Evolutionary conservation across 2,113 vertebrate genomes (phyloP).

Genomic region (Lucifuga dentata): DNA sequence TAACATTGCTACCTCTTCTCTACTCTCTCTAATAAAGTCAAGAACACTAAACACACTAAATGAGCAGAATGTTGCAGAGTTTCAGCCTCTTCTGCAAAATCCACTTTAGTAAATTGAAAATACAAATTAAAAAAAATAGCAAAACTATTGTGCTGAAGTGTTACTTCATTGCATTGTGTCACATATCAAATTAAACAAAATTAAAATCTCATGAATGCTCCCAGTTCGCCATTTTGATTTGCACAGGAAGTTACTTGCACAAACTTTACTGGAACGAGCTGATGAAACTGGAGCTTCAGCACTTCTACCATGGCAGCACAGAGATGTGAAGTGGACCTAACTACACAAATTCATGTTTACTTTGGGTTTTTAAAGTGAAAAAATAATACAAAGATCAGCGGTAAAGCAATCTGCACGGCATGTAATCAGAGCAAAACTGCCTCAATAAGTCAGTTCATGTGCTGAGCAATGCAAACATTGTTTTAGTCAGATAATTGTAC

Average conservation of each 20-base stretch:
- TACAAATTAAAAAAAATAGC: too few relatives aligned
- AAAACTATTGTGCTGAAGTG: too few relatives aligned
- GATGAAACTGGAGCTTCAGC: slow-evolving; percentile 16
- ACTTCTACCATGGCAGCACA: slow-evolving; percentile 6
- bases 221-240: background rate
- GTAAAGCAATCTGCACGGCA: slow-evolving; percentile 12
- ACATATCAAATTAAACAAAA: too few relatives aligned
- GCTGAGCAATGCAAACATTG: slow-evolving; percentile 40
- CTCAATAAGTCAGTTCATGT: slow-evolving; percentile 23
- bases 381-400: slow-evolving; percentile 30
- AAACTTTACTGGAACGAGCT: background rate
- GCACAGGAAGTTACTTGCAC: background rate
- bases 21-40: too few relatives aligned
- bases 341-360: slow-evolving; percentile 7
- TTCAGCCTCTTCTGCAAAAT: too few relatives aligned
- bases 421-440: slow-evolving; percentile 11
- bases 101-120: too few relatives aligned
- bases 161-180: too few relatives aligned
- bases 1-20: too few relatives aligned
- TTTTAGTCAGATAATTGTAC: slow-evolving; percentile 15
- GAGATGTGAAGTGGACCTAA: background rate
- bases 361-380: slow-evolving; percentile 20
- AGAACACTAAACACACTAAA: too few relatives aligned
- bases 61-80: too few relatives aligned
- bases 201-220: background rate